Evolutionary conservation across 2,113 vertebrate species (phyloP).

Genomic region (Zingel zingel): DNA sequence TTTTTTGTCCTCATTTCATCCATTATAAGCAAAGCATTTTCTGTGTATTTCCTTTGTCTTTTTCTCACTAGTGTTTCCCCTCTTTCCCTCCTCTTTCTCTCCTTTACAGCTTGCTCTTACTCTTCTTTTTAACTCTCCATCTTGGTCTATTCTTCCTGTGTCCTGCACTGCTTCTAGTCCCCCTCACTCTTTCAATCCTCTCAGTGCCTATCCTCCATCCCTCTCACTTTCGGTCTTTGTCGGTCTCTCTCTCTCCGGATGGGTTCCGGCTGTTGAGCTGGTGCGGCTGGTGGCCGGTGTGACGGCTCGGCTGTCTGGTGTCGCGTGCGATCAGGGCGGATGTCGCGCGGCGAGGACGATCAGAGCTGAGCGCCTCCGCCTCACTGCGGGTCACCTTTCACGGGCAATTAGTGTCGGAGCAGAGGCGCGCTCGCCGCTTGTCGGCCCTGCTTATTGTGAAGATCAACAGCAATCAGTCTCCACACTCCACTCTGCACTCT

Average conservation of each 20-base stretch:
- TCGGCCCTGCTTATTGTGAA: constrained; percentile 93
- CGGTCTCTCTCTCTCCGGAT: constrained; percentile 79
- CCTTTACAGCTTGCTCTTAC: constrained; percentile 13
- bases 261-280: constrained; percentile 81
- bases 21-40: constrained; percentile 20
- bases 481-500: constrained; percentile 65
- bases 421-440: constrained; percentile 94
- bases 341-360: constrained; percentile 86
- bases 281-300: constrained; percentile 84
- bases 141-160: constrained; percentile 41
- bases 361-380: constrained; percentile 94
- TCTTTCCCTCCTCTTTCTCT: constrained; percentile 33
- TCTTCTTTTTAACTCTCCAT: constrained; percentile 33
- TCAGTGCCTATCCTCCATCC: constrained; percentile 38
- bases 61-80: background rate
- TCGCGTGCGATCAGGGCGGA: constrained; percentile 89
- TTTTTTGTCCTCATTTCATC: constrained; percentile 8
- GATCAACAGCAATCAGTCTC: constrained; percentile 87
- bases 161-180: constrained; percentile 39
- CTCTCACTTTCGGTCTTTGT: constrained; percentile 37
- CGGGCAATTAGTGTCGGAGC: constrained; percentile 98
- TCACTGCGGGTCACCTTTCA: constrained; percentile 99
- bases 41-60: constrained; percentile 1
- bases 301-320: constrained; percentile 96
- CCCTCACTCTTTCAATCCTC: constrained; percentile 40